A percentile compares a stretch with the other conserved stretches of the same genome.
phyloP scores from a whole-genome alignment of 2,888 invertebrate species.

The Dasysyrphus tricinctus region DNA sequence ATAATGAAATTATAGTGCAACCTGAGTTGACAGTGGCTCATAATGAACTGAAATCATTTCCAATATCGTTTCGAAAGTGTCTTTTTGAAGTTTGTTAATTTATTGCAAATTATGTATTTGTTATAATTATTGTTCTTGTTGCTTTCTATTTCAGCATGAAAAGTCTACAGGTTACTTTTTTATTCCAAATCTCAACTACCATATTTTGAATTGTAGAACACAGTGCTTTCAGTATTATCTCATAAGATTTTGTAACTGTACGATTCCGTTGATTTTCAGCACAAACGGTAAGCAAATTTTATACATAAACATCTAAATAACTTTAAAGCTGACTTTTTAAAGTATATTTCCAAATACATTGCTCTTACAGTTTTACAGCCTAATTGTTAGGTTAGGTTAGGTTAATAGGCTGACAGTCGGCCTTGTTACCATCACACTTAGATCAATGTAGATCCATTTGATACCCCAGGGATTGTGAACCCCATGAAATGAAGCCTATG shows the following conservation, averaged over 20 bases:
- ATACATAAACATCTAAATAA: too few species aligned
- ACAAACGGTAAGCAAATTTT: background rate
- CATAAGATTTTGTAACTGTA: constrained; percentile 79
- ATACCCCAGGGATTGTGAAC: too few species aligned
- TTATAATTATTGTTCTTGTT: background rate
- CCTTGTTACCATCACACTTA: too few species aligned
- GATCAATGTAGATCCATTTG: too few species aligned
- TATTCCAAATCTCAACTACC: constrained; percentile 76
- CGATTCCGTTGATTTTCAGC: constrained; percentile 78
- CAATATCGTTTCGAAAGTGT: constrained; percentile 77
- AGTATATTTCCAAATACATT: too few species aligned
- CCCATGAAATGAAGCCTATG: too few species aligned
- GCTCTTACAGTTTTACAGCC: too few species aligned
- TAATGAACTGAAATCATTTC: constrained; percentile 75
- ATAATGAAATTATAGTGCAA: constrained; percentile 78
- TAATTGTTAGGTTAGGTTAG: too few species aligned
- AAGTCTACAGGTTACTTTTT: constrained; percentile 61
- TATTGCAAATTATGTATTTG: too few species aligned
- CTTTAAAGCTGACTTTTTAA: too few species aligned
- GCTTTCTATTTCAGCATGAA: constrained; percentile 76
- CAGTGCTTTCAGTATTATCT: constrained; percentile 79
- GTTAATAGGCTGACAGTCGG: too few species aligned
- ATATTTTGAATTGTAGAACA: constrained; percentile 78
- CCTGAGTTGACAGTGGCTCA: constrained; percentile 78
- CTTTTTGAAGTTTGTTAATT: constrained; percentile 78